Evolutionary conservation across 2,797 vertebrate genomes (phyloP).

Genomic region (Ptychobarbus kaznakovi): DNA sequence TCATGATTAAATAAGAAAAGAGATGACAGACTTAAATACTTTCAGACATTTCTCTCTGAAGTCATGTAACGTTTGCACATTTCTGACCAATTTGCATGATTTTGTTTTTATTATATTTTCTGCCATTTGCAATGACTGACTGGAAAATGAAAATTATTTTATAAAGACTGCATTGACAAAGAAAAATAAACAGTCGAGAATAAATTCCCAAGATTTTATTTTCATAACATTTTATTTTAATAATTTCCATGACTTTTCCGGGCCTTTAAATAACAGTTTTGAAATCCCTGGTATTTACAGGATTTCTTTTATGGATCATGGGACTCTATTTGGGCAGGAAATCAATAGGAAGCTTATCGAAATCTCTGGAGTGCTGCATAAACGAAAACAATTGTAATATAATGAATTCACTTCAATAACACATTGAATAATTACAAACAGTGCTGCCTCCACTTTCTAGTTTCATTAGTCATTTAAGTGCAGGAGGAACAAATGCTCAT

Average conservation of each 20-base stretch:
- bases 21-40: background rate
- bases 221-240: background rate
- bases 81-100: background rate
- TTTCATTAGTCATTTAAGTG: conserved; percentile 11
- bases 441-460: conserved; percentile 12
- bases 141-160: background rate
- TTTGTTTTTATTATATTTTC: background rate
- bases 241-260: background rate
- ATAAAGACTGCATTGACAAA: background rate
- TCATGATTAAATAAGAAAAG: background rate
- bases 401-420: conserved; percentile 18
- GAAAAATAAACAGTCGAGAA: background rate
- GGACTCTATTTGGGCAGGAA: background rate
- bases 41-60: background rate
- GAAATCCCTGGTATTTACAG: background rate
- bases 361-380: conserved; percentile 10
- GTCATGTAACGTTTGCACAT: background rate
- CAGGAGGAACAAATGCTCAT: background rate
- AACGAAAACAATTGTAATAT: background rate
- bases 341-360: conserved; percentile 20
- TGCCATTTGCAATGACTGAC: background rate
- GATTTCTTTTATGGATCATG: background rate
- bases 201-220: background rate
- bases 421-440: conserved; percentile 5
- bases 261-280: background rate